Conservation (phyloP, 1,140 invertebrate species). For the Ericerus pela region DNA sequence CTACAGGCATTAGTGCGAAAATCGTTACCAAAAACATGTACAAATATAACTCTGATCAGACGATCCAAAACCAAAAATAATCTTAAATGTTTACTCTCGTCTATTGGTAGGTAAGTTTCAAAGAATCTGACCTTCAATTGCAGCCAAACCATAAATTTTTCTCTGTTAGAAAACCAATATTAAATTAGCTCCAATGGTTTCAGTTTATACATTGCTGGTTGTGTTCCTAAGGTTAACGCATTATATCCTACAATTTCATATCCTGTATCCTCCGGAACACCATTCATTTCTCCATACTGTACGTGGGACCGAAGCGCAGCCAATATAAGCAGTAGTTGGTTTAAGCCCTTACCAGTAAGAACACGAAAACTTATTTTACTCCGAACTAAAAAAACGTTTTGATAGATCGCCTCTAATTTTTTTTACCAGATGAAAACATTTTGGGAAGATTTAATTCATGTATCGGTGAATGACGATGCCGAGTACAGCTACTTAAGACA, state of each 20-base stretch:
- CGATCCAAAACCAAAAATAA: conserved; percentile 52
- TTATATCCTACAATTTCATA: conserved; percentile 6
- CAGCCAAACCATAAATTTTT: no score
- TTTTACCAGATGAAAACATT: neutral
- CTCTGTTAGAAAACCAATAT: no score
- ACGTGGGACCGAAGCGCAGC: conserved; percentile 6
- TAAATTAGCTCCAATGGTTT: no score
- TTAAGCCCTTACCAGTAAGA: neutral
- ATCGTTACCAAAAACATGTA: conserved; percentile 38
- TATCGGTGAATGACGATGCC: neutral
- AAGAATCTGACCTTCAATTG: no score
- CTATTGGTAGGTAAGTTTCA: conserved; percentile 51
- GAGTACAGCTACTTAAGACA: neutral
- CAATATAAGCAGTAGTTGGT: neutral
- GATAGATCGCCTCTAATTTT: no score
- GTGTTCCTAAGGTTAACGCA: conserved; percentile 22
- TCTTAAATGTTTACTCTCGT: conserved; percentile 48
- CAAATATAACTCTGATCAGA: conserved; percentile 65
- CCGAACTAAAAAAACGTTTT: neutral
- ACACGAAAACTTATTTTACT: neutral
- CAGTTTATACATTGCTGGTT: conserved; percentile 16
- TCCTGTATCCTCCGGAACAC: conserved; percentile 12
- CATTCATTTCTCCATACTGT: neutral
- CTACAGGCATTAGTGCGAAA: conserved; percentile 48
- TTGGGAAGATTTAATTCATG: neutral